Percentiles rank a stretch among this genome's conserved stretches.
Conservation (phyloP, 2,888 invertebrate species). For the Tholera decimalis region DNA sequence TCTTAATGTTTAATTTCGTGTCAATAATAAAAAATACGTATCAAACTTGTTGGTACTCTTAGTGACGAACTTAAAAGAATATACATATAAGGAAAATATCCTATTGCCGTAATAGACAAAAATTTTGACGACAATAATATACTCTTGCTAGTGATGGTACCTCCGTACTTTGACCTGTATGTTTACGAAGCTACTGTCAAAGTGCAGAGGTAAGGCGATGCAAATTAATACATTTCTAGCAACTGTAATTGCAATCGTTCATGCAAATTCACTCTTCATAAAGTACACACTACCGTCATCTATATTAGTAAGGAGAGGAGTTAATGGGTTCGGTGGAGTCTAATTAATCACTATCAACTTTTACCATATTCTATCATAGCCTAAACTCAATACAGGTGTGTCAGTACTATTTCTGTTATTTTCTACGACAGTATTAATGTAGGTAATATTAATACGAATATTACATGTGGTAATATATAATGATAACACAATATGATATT, state of each 20-base stretch:
- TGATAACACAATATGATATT: too few species aligned
- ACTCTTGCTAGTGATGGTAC: constrained; percentile 7
- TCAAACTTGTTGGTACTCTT: too few species aligned
- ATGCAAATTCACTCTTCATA: constrained; percentile 51
- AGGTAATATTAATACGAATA: background rate
- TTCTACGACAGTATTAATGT: constrained; percentile 2
- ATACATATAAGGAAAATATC: too few species aligned
- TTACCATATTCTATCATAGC: background rate
- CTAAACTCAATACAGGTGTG: background rate
- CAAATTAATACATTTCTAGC: constrained; percentile 42
- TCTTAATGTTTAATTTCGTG: too few species aligned
- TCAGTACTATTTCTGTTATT: background rate
- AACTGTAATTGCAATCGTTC: constrained; percentile 33
- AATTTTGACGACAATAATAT: too few species aligned
- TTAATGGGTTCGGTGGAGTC: background rate
- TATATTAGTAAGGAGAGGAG: constrained; percentile 27
- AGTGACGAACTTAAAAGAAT: too few species aligned
- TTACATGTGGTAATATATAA: too few species aligned
- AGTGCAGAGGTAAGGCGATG: constrained; percentile 26
- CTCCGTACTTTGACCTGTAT: constrained; percentile 17
- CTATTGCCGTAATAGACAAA: too few species aligned
- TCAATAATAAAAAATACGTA: too few species aligned
- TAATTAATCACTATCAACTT: constrained; percentile 5
- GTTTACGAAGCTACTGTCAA: constrained; percentile 11
- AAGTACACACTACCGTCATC: constrained; percentile 6